A percentile compares a stretch with the other conserved stretches of the same genome.
These are phyloP conservation scores for Rhabdomys dilectus DNA, from an alignment of 2,113 vertebrate genomes.

Conservation along the genomic window DNA sequence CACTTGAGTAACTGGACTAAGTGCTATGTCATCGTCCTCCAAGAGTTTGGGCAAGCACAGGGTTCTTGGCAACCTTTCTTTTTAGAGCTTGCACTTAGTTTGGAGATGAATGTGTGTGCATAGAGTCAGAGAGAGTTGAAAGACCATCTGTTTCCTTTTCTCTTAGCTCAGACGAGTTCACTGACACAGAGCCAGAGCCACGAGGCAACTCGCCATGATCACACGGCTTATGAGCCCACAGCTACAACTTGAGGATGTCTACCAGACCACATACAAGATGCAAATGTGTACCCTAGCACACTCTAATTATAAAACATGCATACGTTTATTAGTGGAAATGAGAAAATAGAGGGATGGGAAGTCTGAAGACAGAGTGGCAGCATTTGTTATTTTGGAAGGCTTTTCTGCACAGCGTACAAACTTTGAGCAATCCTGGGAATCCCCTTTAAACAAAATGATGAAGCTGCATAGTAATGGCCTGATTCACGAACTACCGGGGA, in stretches of 20 bases:
- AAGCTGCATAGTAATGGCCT: conserved; percentile 30
- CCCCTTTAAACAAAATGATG: conserved; percentile 39
- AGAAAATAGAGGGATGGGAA: not conserved
- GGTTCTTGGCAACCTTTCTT: not conserved
- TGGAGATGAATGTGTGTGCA: not conserved
- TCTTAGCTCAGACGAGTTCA: not conserved
- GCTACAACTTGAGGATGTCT: not conserved
- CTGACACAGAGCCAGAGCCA: not conserved
- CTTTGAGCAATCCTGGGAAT: conserved; percentile 58
- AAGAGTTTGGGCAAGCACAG: not conserved
- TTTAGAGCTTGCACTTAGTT: not conserved
- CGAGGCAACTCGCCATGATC: not conserved
- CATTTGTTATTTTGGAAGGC: not conserved
- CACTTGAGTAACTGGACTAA: not conserved
- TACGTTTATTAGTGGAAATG: not conserved
- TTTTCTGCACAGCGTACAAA: conserved; percentile 4
- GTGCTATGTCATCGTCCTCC: not conserved
- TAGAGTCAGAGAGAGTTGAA: conserved; percentile 10
- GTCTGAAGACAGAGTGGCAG: not conserved
- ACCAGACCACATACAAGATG: not conserved
- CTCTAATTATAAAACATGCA: not conserved
- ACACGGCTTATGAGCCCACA: not conserved
- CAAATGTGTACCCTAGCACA: not conserved
- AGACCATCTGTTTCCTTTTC: not conserved
- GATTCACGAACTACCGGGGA: conserved; percentile 46